Evolutionary conservation across 2,888 invertebrate species (phyloP).

Genomic region (Aethes cnicana): DNA sequence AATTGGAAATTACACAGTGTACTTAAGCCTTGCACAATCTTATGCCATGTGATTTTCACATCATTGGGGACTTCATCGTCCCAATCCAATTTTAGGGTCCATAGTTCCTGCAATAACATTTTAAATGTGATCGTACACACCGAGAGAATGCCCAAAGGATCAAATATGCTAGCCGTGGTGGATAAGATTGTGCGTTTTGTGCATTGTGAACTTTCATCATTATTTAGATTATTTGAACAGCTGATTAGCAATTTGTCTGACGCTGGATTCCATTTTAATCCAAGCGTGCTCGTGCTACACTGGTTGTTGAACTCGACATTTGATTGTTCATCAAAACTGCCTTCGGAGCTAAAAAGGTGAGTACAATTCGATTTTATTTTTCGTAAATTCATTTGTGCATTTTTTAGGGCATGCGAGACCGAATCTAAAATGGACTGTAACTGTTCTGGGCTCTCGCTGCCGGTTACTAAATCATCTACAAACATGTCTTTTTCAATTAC

Average conservation of each 20-base stretch:
- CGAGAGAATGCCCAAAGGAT: neutral
- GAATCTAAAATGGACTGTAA: neutral
- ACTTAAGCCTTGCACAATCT: neutral
- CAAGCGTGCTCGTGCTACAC: neutral
- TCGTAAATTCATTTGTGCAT: neutral
- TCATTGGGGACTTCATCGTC: neutral
- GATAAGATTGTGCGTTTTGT: neutral
- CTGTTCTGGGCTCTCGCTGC: neutral
- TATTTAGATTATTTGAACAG: neutral
- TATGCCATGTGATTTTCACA: neutral
- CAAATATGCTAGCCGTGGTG: neutral
- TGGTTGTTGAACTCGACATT: neutral
- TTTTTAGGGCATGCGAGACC: neutral
- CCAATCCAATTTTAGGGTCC: neutral
- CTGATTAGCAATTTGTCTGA: neutral
- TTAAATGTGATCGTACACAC: neutral
- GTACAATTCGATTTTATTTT: slow-evolving; percentile 4
- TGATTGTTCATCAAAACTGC: neutral
- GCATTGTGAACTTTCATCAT: neutral
- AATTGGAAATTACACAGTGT: neutral
- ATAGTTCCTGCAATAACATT: neutral
- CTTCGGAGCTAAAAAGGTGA: neutral
- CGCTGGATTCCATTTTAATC: neutral
- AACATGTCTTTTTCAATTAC: neutral
- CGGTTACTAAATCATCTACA: neutral